phyloP scores from a whole-genome alignment of 2,113 vertebrate species.

The Seriola quinqueradiata region DNA sequence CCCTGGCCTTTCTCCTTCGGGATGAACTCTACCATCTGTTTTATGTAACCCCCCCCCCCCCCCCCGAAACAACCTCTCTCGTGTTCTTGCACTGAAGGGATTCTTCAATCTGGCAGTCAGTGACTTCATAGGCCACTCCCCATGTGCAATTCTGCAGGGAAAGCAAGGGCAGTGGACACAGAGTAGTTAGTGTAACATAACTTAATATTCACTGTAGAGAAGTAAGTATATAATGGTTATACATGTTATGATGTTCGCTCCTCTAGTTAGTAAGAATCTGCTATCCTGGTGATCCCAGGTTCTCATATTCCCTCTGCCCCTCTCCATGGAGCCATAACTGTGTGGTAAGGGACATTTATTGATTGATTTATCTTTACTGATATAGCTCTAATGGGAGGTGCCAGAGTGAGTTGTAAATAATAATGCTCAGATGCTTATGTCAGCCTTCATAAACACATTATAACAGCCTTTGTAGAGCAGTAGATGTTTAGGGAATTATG shows the following conservation, averaged over 20 bases:
- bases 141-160: slow-evolving; percentile 88
- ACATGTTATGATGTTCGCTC: neutral
- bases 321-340: slow-evolving; percentile 27
- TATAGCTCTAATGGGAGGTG: slow-evolving; percentile 21
- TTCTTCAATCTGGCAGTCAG: slow-evolving; percentile 85
- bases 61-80: slow-evolving; percentile 85
- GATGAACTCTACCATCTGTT: slow-evolving; percentile 87
- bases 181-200: neutral
- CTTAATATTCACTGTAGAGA: too few species aligned
- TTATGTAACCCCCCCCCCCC: slow-evolving; percentile 88
- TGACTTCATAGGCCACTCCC: slow-evolving; percentile 95
- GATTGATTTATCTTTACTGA: slow-evolving; percentile 41
- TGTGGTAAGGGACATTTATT: slow-evolving; percentile 42
- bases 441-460: neutral
- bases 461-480: neutral
- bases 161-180: slow-evolving; percentile 52
- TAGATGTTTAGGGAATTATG: neutral
- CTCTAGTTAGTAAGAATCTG: neutral
- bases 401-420: slow-evolving; percentile 33
- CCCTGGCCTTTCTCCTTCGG: slow-evolving; percentile 84
- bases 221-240: too few species aligned
- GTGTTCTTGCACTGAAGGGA: slow-evolving; percentile 91
- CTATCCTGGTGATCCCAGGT: neutral
- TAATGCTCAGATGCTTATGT: neutral
- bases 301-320: slow-evolving; percentile 22